A percentile compares a stretch with the other conserved stretches of the same genome.
phyloP scores from a whole-genome alignment of 2,113 vertebrate genomes.

The Petrocephalus microphthalmus region DNA sequence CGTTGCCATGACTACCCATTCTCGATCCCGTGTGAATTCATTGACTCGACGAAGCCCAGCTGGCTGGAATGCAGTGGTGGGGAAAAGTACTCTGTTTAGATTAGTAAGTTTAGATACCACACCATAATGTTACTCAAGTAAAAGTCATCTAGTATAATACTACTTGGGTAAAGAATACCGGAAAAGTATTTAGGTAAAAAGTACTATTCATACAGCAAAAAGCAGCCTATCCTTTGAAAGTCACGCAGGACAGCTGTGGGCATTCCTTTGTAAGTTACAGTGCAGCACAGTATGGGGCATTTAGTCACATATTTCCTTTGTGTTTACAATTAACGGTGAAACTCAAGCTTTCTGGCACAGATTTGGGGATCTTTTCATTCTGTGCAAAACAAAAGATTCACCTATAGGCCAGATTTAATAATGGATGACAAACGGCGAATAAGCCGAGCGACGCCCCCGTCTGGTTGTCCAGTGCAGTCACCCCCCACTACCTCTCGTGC shows the following conservation, averaged over 20 bases:
- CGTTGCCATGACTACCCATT: conserved; percentile 1
- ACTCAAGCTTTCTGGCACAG: not conserved
- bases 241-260: not conserved
- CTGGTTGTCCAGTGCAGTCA: not conserved
- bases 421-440: not conserved
- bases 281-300: not conserved
- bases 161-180: not conserved
- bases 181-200: not conserved
- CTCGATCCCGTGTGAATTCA: not conserved
- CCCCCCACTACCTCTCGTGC: not conserved
- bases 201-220: not conserved
- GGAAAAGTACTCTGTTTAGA: not conserved
- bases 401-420: not conserved
- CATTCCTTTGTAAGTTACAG: not conserved
- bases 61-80: not conserved
- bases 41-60: not conserved
- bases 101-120: not conserved
- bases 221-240: not conserved
- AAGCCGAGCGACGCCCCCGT: not conserved
- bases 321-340: not conserved
- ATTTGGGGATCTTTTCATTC: not conserved
- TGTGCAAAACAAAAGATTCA: not conserved
- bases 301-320: not conserved
- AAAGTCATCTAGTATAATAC: not conserved
- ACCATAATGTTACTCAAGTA: not conserved